Percentiles rank a stretch among this genome's conserved stretches.
phyloP scores from a whole-genome alignment of 2,888 invertebrate genomes.

The Scelioninae gen. 2 region DNA sequence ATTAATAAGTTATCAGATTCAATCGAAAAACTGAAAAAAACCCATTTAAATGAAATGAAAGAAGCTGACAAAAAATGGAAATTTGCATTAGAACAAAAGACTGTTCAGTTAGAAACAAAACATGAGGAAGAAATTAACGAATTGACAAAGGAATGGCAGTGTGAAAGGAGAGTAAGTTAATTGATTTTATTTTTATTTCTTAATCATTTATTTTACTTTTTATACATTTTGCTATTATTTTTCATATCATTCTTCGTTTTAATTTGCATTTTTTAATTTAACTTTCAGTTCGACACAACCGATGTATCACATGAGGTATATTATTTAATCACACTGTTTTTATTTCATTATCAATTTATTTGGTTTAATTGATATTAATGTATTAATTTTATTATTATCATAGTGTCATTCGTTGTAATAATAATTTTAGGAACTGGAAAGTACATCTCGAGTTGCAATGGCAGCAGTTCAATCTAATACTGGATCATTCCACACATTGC shows the following conservation, averaged over 20 bases:
- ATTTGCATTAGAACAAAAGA: constrained; percentile 66
- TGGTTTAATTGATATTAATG: too few relatives aligned
- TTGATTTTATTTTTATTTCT: constrained; percentile 15
- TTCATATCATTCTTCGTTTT: constrained; percentile 32
- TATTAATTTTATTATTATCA: too few relatives aligned
- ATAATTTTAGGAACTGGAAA: constrained; percentile 76
- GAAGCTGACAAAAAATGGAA: constrained; percentile 73
- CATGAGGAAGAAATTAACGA: constrained; percentile 70
- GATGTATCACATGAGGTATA: constrained; percentile 51
- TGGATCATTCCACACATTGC: constrained; percentile 73
- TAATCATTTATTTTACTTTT: too few relatives aligned
- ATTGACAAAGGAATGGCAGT: constrained; percentile 74
- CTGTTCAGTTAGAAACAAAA: constrained; percentile 66
- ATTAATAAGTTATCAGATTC: constrained; percentile 64
- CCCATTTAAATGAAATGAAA: constrained; percentile 68
- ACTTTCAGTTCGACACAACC: constrained; percentile 53
- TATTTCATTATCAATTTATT: too few relatives aligned
- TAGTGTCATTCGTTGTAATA: too few relatives aligned
- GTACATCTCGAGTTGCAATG: constrained; percentile 76
- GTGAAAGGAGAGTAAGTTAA: constrained; percentile 71
- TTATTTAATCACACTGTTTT: constrained; percentile 48
- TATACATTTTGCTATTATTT: constrained; percentile 18
- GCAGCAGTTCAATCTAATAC: constrained; percentile 76
- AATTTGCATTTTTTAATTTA: constrained; percentile 46
- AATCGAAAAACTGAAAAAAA: constrained; percentile 65